These are phyloP conservation scores for Sebastes reedi DNA, from an alignment of 2,797 vertebrate genomes.

Conservation along the genomic window DNA sequence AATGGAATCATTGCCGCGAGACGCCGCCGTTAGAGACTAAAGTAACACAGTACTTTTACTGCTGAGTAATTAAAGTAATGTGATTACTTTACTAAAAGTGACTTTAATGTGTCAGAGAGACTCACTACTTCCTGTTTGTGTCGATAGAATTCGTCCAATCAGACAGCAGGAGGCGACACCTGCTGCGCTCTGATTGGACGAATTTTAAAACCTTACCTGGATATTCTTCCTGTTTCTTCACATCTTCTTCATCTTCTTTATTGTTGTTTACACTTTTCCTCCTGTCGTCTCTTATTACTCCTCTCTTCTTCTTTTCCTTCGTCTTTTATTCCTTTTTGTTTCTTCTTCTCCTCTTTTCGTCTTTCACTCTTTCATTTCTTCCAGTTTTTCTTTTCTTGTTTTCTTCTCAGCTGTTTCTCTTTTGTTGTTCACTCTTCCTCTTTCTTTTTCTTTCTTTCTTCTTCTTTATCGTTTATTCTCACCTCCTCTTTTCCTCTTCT, in stretches of 20 bases:
- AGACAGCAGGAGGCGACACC: not conserved
- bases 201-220: not conserved
- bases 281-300: not conserved
- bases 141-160: not conserved
- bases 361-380: not conserved
- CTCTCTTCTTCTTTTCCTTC: not conserved
- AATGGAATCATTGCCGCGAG: accelerated
- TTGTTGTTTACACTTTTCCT: not conserved
- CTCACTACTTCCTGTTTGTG: too few species aligned
- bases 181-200: not conserved
- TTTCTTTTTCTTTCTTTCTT: not conserved
- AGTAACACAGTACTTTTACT: not conserved
- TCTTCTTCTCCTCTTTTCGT: not conserved
- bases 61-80: not conserved
- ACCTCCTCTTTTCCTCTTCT: not conserved
- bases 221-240: not conserved
- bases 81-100: not conserved
- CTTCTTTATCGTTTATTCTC: not conserved
- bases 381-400: too few species aligned
- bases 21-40: too few species aligned
- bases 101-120: too few species aligned
- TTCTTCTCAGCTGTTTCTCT: not conserved
- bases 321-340: not conserved
- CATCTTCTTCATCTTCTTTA: not conserved
- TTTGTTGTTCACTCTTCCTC: not conserved